These are phyloP conservation scores for Coreoperca whiteheadi DNA, from an alignment of 2,113 vertebrate genomes.

Conservation along the genomic window DNA sequence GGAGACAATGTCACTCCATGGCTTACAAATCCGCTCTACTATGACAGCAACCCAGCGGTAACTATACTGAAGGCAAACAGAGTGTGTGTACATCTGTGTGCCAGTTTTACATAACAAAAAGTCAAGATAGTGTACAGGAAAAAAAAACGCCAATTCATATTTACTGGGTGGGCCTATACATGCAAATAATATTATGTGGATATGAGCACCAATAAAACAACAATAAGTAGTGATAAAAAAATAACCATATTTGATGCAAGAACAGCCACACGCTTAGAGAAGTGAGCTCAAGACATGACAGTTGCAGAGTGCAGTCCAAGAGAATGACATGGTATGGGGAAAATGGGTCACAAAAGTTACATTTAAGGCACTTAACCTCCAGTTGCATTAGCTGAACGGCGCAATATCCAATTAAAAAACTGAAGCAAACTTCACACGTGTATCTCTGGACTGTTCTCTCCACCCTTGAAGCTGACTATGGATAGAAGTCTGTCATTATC, in stretches of 20 bases:
- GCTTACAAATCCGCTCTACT: constrained; percentile 22
- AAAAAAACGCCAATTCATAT: constrained; percentile 15
- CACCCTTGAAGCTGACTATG: not conserved
- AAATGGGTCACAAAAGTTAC: constrained; percentile 21
- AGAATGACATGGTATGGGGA: constrained; percentile 8
- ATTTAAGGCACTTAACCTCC: constrained; percentile 7
- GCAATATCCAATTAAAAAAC: not conserved
- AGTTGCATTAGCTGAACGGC: not conserved
- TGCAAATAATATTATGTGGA: constrained; percentile 27
- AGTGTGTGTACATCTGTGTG: not conserved
- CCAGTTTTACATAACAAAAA: constrained; percentile 14
- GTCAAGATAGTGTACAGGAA: not conserved
- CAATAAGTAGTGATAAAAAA: constrained; percentile 40
- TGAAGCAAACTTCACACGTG: not conserved
- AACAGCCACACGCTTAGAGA: constrained; percentile 35
- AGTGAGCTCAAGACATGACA: constrained; percentile 13
- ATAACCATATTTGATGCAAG: constrained; percentile 44
- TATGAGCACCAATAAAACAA: constrained; percentile 36
- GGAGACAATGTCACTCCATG: constrained; percentile 19
- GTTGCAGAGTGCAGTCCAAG: constrained; percentile 2
- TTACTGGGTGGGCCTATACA: constrained; percentile 5
- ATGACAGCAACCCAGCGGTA: constrained; percentile 21
- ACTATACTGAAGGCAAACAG: constrained; percentile 2
- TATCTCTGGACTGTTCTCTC: not conserved
- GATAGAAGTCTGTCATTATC: constrained; percentile 23